These are phyloP conservation scores for Platerodrilus igneus DNA, from an alignment of 2,888 invertebrate species.

Conservation along the genomic window DNA sequence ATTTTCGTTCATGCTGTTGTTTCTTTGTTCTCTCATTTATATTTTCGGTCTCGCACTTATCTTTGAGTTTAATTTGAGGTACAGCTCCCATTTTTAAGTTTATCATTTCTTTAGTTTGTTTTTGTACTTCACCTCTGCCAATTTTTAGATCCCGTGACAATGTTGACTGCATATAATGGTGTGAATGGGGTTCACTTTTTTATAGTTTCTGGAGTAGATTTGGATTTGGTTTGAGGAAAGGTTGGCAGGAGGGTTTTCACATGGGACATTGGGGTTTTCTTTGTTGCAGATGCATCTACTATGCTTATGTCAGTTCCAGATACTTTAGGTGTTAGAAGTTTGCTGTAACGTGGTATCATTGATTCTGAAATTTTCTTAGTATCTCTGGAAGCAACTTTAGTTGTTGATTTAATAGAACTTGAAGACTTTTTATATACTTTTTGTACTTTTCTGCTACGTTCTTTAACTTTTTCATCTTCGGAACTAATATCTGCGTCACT, in stretches of 20 bases:
- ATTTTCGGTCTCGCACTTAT: slow-evolving; percentile 41
- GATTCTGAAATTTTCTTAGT: slow-evolving; percentile 12
- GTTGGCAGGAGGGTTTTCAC: too few species aligned
- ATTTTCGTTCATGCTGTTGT: slow-evolving; percentile 8
- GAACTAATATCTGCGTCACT: slow-evolving; percentile 44
- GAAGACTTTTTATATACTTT: slow-evolving; percentile 26
- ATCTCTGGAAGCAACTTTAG: slow-evolving; percentile 5
- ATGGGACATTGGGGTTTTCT: too few species aligned
- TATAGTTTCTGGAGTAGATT: too few species aligned
- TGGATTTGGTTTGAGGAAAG: too few species aligned
- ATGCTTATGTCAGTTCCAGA: too few species aligned
- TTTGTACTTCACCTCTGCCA: slow-evolving; percentile 36
- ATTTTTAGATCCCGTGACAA: slow-evolving; percentile 55
- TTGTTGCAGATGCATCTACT: too few species aligned
- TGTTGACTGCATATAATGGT: slow-evolving; percentile 59
- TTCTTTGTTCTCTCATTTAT: slow-evolving; percentile 11
- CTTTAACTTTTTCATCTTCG: slow-evolving; percentile 33
- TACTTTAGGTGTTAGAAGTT: too few species aligned
- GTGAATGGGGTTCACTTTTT: slow-evolving; percentile 20
- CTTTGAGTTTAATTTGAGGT: slow-evolving; percentile 29
- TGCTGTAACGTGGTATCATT: slow-evolving; percentile 13
- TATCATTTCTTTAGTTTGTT: slow-evolving; percentile 22
- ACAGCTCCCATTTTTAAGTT: slow-evolving; percentile 15
- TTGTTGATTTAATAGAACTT: too few species aligned
- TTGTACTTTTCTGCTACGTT: slow-evolving; percentile 21